Evolutionary conservation across 2,113 vertebrate species (phyloP), one percentile per base, ranked within the genome.

Genomic region (Oryzias melastigma): DNA sequence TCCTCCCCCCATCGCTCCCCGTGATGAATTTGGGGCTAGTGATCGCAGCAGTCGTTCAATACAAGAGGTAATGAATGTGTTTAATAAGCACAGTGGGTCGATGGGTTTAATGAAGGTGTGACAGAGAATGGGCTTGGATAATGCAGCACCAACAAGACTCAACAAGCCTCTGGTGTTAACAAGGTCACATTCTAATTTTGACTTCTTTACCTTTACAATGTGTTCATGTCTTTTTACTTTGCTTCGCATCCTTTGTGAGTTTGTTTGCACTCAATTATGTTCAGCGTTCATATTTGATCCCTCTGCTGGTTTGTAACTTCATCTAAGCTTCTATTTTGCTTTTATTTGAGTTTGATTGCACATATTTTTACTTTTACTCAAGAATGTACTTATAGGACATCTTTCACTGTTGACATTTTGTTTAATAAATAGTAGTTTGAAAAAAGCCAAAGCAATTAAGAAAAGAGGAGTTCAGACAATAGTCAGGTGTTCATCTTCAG

Each of bases 51-150:
- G 58, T 6, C 46, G 83, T 77, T 91, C 87, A 82, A 90, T 90
- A 90, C 77, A 70, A 18, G 80, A 78, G 77, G 83, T 91, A 92
- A 92, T 91, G 88, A 90, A 91, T 91, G 86, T 77, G 77, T 91
- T 91, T 91, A 91, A 90, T 92, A 91, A 90, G 89, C 75, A 54
- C 77, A 49, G 79, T 69, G 82, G 86, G 87, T 90, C 89, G 86
- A 90, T 91, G 81, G 78, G 68, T 75, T 85, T 90, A 91, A 91
- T 89, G 86, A 90, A 90, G 85, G 86, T 80, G 75, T 87, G 89
- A 89, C 83, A 80, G 87, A 88, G 83, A 75, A 86, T 69, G 75
- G 80, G 74, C 74, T 66, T 50, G 65, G 53, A 81, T 71, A 87
- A 84, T 40, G 75, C 66, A 50, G 68, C 75, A 59, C 73, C 86